Base-by-base conservation (phyloP, 2,797 vertebrate genomes). In the Huso huso region DNA sequence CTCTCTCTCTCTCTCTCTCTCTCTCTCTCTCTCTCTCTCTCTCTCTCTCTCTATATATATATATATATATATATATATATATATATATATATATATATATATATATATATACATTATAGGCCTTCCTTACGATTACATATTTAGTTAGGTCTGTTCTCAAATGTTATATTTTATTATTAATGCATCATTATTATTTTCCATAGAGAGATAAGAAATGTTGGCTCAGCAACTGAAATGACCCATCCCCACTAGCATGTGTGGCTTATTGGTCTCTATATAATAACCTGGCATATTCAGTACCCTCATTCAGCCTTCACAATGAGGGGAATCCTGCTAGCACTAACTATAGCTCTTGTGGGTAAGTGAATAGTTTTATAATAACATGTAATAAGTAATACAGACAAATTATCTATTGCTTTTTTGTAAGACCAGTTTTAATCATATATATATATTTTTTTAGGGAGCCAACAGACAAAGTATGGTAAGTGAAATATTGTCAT, bases 301-400 rank as follows among this genome's bases (percentile, higher is more conserved):
- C 52, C n/a, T 3, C 68, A 82, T 80, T 84, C 79, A 0, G 69
- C 74, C 80, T 61, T 77, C 84, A 62, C 57, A 70, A 88, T 87
- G 86, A 86, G 72, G 81, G 80, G 76, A 66, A 77, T 83, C 72
- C 8, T 76, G 59, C 69, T 86, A 23, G 68, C 70, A 2, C 52
- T 84, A 49, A 66, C 2, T 10, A 65, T 86, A 72, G 74, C 77
- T 62, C 66, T 84, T 4, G 82, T 69, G 52, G 82, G 84, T 87
- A 78, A 86, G 82, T 65, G 57, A 5, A 37, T n/a, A 37, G 37
- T 37, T 37, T 37, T 37, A 37, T 37, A 37, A 37, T 37, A 37
- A 37, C 3, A 37, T 37, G 37, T 37, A 37, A 37, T 37, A 37
- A 37, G 37, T 37, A 37, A 5, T 37, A 37, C 37, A 37, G 37